Conservation (phyloP, 2,797 vertebrate genomes). For the Ptychobarbus kaznakovi region DNA sequence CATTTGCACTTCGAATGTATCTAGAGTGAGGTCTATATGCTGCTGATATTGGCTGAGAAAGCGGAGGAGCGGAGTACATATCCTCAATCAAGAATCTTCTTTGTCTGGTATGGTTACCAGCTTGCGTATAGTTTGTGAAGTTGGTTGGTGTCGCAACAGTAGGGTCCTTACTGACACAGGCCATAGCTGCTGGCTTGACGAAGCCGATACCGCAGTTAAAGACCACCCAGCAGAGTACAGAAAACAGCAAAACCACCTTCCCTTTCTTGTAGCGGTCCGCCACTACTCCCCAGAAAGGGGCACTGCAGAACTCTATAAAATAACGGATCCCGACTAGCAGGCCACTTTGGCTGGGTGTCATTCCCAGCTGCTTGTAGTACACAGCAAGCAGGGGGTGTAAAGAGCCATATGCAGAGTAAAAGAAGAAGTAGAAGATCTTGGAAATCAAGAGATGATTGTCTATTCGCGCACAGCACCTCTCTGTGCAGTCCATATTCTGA, state of each 20-base stretch:
- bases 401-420: constrained; percentile 95
- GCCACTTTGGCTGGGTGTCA: constrained; percentile 92
- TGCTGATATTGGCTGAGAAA: constrained; percentile 11
- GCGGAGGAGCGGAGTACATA: neutral
- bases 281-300: constrained; percentile 97
- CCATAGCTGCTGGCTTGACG: constrained; percentile 90
- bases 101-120: constrained; percentile 51
- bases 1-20: constrained; percentile 49
- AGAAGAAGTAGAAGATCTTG: constrained; percentile 98
- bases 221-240: constrained; percentile 93
- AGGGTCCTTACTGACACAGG: constrained; percentile 77
- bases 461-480: constrained; percentile 87
- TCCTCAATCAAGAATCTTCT: constrained; percentile 42
- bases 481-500: constrained; percentile 83
- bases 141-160: neutral
- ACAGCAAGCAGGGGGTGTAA: constrained; percentile 93
- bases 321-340: constrained; percentile 95
- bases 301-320: constrained; percentile 99
- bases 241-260: constrained; percentile 92
- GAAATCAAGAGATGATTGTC: constrained; percentile 92
- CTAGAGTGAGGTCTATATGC: constrained; percentile 4
- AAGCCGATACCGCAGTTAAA: constrained; percentile 96
- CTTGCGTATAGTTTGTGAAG: constrained; percentile 14
- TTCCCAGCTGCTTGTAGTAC: constrained; percentile 97
- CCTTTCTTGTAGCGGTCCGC: constrained; percentile 96